Base-by-base conservation (phyloP, 2,113 vertebrate species). In the Mesembrinibis cayennensis region DNA sequence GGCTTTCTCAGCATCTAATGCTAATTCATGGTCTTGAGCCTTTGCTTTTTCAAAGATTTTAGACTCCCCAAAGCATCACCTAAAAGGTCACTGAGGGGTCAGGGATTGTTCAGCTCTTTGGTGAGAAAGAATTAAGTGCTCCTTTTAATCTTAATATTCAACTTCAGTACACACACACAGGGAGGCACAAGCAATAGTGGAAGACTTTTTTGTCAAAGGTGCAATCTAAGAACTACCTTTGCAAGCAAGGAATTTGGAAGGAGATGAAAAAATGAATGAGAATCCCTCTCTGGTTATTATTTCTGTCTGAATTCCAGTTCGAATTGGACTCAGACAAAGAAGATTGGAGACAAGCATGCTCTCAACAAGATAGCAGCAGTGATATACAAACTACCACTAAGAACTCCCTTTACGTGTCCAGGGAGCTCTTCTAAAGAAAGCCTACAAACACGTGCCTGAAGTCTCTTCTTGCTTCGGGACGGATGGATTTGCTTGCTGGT, bases 191-290 rank as follows among this genome's bases (percentile, higher is more conserved):
- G 26, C 62, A 87, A 55, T 38, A 66, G 38, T 29, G 67, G 59
- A 81, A 87, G 66, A 66, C 16, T 72, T 74, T 83, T 82, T 82
- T 73, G 90, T 90, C 38, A 42, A 63, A 92, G 67, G 81, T 87
- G 49, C 58, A 86, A 66, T 73, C 74, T 82, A 89, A 91, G 83
- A 69, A 19, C 62, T 65, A 66, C 62, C 53, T 82, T 85, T 89
- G 74, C 62, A 82, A 91, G 73, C 27, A 50, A 72, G 45, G 89
- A 93, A 87, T 93, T 94, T 95, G 95, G 78, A 96, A 89, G 58
- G 52, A 82, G 83, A 94, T 95, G 49, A 91, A 92, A 93, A 92
- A 91, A 70, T 58, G n/a, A 70, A 47, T 27, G 53, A 77, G 81
- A 77, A 69, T 79, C 89, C 14, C 73, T 77, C 78, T 76, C 61